Evolutionary conservation across 2,113 vertebrate genomes (phyloP).

Genomic region (Uria aalge): DNA sequence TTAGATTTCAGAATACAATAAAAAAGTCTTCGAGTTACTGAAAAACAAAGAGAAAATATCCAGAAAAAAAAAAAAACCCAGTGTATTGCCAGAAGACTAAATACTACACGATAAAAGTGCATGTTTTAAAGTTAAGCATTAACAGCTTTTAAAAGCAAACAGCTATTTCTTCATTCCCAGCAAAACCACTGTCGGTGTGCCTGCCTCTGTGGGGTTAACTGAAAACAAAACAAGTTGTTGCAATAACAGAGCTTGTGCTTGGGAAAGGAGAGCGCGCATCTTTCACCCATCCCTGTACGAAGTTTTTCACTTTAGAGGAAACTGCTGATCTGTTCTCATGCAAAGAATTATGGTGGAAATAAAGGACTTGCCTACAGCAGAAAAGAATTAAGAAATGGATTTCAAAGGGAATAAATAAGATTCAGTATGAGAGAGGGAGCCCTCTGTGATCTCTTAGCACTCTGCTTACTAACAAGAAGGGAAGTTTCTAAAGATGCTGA

Average conservation of each 20-base stretch:
- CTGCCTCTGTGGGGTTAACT: not conserved
- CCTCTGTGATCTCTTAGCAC: not conserved
- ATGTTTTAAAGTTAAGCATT: not conserved
- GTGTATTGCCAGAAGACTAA: not conserved
- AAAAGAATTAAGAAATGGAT: constrained; percentile 35
- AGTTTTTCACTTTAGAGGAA: constrained; percentile 19
- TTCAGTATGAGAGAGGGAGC: not conserved
- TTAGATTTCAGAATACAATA: not conserved
- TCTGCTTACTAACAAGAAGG: constrained; percentile 4
- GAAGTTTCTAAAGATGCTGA: constrained; percentile 20
- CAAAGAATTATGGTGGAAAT: constrained; percentile 33
- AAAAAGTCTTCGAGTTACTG: not conserved
- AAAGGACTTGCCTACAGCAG: constrained; percentile 50
- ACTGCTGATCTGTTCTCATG: constrained; percentile 44
- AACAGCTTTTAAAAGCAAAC: not conserved
- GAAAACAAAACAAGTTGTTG: not conserved
- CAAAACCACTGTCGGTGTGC: not conserved
- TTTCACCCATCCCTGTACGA: not conserved
- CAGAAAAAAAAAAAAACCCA: not conserved
- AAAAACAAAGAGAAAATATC: not conserved
- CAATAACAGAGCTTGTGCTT: not conserved
- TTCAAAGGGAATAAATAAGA: constrained; percentile 60
- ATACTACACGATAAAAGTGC: not conserved
- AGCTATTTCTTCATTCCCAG: not conserved
- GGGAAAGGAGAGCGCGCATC: not conserved